Conservation (phyloP, 2,888 invertebrate species). For the Pristionchus fissidentatus region DNA sequence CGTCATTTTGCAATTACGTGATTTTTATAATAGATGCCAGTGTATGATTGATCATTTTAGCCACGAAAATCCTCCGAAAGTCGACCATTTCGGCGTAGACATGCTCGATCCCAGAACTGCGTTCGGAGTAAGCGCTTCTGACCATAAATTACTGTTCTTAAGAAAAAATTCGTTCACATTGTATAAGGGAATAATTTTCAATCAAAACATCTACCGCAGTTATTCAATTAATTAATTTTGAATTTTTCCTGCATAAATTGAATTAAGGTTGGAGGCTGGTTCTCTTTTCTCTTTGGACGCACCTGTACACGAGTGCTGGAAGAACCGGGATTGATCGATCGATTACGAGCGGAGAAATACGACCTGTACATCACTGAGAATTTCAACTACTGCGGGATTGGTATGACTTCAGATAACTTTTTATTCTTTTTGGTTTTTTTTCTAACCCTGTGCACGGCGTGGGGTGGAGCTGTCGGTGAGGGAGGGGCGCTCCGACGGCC, state of each 20-base stretch:
- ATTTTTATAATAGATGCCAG: background rate
- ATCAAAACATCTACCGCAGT: background rate
- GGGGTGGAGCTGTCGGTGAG: too few relatives aligned
- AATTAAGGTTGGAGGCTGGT: background rate
- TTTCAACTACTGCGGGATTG: background rate
- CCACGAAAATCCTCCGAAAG: background rate
- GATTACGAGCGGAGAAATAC: background rate
- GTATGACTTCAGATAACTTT: background rate
- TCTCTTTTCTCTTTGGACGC: background rate
- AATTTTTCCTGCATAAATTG: background rate
- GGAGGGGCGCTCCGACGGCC: too few relatives aligned
- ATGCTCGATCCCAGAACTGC: background rate
- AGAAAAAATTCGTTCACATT: too few relatives aligned
- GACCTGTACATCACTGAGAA: slow-evolving; percentile 8
- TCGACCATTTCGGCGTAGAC: background rate
- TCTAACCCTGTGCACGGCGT: too few relatives aligned
- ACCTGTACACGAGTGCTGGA: background rate
- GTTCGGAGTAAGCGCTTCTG: background rate
- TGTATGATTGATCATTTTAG: background rate
- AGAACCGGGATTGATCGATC: slow-evolving; percentile 8
- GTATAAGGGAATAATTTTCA: too few relatives aligned
- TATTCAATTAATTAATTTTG: background rate
- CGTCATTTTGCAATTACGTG: background rate
- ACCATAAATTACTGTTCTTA: too few relatives aligned
- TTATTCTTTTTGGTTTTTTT: background rate